Evolutionary conservation across 2,113 vertebrate species (phyloP), one percentile per base, ranked within the genome.

Genomic region (Podocnemis expansa): DNA sequence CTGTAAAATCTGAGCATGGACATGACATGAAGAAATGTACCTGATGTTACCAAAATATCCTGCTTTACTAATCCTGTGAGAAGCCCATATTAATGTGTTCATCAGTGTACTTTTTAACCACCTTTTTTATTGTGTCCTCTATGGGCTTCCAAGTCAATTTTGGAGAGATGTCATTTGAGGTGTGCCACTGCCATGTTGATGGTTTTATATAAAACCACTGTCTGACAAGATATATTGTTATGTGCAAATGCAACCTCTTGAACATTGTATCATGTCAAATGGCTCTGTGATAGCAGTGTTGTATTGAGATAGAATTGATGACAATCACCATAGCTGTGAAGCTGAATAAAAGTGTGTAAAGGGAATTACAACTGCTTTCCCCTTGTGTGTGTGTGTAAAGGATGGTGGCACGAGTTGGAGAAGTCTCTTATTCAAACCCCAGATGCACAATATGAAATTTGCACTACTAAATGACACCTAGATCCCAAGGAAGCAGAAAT

Each of bases 1-100:
- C 80, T 90, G 52, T 93, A 94, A 86, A 91, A 47, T 73, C 67
- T 80, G 82, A 94, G 81, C 84, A n/a, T 21, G 51, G 91, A 38
- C 60, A 89, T 84, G 91, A 91, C 82, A 54, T 51, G 55, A 84
- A 92, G 88, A 85, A 79, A n/a, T 49, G 82, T 45, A 76, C 84
- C 56, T 51, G 78, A 52, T 6, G 24, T 92, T 94, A 91, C 63
- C 80, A 21, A 90, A 94, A 58, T 47, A 55, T 89, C 85, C 73
- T 80, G 78, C 56, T 55, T 21, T n/a, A 3, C 31, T 91, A 67
- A 25, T 80, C 78, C 70, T 2, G 19, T 52, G 82, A 67, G 60
- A 80, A 60, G 85, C 11, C 55, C 14, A 24, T 79, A 4, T 84
- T 70, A 82, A 78, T 60, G 81, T 52, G 14, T 88, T 83, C 85